phyloP scores from a whole-genome alignment of 2,888 invertebrate species.

The Nemotelus pantherinus region DNA sequence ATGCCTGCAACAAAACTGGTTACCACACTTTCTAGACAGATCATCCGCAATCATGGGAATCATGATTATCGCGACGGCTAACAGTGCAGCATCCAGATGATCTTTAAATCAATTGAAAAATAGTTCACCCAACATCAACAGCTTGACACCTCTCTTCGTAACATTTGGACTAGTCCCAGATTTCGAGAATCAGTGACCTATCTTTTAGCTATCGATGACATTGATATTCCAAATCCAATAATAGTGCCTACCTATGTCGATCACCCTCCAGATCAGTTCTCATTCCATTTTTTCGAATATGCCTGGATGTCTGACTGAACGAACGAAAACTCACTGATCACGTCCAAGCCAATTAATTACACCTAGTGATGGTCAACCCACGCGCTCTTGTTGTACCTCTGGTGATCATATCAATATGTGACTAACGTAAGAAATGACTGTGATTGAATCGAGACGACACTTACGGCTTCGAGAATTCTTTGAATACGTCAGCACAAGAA shows the following conservation, averaged over 20 bases:
- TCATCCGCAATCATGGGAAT: constrained; percentile 28
- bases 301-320: constrained; percentile 38
- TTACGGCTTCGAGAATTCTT: not conserved
- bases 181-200: constrained; percentile 46
- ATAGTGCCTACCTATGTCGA: constrained; percentile 20
- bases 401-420: not conserved
- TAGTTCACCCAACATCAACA: constrained; percentile 43
- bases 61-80: constrained; percentile 19
- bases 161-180: constrained; percentile 36
- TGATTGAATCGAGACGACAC: not conserved
- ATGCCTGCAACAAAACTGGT: constrained; percentile 10
- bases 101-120: constrained; percentile 1
- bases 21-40: constrained; percentile 40
- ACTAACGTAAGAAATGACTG: too few relatives aligned
- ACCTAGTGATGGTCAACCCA: constrained; percentile 47
- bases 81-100: not conserved
- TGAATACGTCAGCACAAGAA: not conserved
- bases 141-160: constrained; percentile 45
- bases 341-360: constrained; percentile 54
- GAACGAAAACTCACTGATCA: constrained; percentile 54
- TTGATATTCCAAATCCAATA: constrained; percentile 44
- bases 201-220: constrained; percentile 46
- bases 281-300: constrained; percentile 39
- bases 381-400: constrained; percentile 44
- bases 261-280: constrained; percentile 10